A percentile compares a stretch with the other conserved stretches of the same genome.
Evolutionary conservation across 2,797 vertebrate species (phyloP).

Genomic region (Chrysolophus pictus): DNA sequence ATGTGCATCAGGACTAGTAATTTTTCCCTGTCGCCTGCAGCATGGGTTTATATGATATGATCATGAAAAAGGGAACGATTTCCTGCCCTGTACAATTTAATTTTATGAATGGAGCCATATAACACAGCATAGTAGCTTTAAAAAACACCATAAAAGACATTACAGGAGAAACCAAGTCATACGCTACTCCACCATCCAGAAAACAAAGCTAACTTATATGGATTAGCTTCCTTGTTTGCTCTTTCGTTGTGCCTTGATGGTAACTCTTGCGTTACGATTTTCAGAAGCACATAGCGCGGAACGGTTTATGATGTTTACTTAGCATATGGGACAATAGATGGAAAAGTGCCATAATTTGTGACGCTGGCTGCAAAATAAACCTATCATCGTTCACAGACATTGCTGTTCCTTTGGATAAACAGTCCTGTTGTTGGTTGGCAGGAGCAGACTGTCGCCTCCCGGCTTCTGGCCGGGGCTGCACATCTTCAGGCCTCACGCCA

Average conservation of each 20-base stretch:
- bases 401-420: conserved; percentile 40
- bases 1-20: conserved; percentile 47
- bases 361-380: conserved; percentile 61
- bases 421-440: conserved; percentile 30
- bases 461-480: neutral
- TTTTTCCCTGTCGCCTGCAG: conserved; percentile 63
- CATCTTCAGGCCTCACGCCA: neutral
- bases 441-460: neutral
- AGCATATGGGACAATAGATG: conserved; percentile 71
- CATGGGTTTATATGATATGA: conserved; percentile 16
- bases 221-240: conserved; percentile 45
- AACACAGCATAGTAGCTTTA: neutral
- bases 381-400: conserved; percentile 17
- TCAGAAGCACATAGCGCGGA: conserved; percentile 58
- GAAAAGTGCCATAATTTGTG: conserved; percentile 60
- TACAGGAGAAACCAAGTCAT: conserved; percentile 17
- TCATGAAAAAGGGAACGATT: conserved; percentile 39
- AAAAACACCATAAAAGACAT: conserved; percentile 19
- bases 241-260: conserved; percentile 56
- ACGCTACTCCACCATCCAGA: neutral
- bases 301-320: conserved; percentile 64
- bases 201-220: conserved; percentile 41
- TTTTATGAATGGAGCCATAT: conserved; percentile 63
- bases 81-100: conserved; percentile 23
- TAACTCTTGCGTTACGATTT: conserved; percentile 9